These are phyloP conservation scores for Lipophrys pholis DNA, from an alignment of 2,113 vertebrate genomes.

Conservation along the genomic window DNA sequence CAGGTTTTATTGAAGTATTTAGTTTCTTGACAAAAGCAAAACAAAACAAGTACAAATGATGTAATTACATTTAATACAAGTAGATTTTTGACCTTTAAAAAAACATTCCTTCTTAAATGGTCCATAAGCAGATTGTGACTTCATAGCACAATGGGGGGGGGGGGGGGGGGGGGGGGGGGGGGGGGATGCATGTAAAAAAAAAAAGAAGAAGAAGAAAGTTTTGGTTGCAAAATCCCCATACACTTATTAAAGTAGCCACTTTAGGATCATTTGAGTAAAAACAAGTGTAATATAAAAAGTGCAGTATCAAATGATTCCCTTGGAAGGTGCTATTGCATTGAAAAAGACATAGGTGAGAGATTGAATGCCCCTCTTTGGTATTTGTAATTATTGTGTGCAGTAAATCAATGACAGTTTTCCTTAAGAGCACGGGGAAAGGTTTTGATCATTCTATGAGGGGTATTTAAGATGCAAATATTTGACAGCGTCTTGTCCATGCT, in stretches of 20 bases:
- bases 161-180: too few species aligned
- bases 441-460: too few species aligned
- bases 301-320: slow-evolving; percentile 24
- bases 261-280: slow-evolving; percentile 9
- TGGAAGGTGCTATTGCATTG: slow-evolving; percentile 24
- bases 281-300: slow-evolving; percentile 31
- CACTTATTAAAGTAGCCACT: neutral
- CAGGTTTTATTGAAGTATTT: neutral
- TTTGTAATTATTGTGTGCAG: neutral
- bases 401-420: too few species aligned
- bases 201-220: neutral
- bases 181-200: neutral
- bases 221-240: neutral
- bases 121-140: neutral
- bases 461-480: too few species aligned
- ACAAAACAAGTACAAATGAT: neutral
- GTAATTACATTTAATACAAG: neutral
- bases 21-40: slow-evolving; percentile 5
- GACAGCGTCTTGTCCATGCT: too few species aligned
- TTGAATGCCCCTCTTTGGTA: slow-evolving; percentile 31
- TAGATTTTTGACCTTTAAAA: slow-evolving; percentile 7
- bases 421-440: too few species aligned
- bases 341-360: neutral
- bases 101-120: neutral
- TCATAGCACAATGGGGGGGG: neutral